Base-by-base conservation (phyloP, 2,888 invertebrate genomes). In the Dendrolimus houi region DNA sequence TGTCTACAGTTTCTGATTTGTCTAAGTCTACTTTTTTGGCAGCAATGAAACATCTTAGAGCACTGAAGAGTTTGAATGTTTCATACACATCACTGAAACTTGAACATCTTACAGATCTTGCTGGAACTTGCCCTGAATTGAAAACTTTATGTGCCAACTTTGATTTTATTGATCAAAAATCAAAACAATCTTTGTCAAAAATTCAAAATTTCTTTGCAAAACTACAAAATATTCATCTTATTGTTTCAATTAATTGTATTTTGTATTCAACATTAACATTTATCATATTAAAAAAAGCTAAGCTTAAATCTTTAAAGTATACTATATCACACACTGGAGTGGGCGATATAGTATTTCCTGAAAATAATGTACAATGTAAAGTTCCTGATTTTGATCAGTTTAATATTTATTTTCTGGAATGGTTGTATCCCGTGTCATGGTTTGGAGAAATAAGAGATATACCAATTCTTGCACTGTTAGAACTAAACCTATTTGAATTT, bases 71-170 rank as follows among this genome's bases (percentile, higher is more conserved):
- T 41, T 65, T 88, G 55, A 78, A 88, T 74, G 69, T 88, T 29
- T 75, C 85, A 2, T 86, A 77, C 56, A 88, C 88, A 53, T 74
- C 75, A 56, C 74, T 87, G 41, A 73, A 61, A 57, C 65, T 87
- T 13, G 41, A 66, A 52, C 84, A 88, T 72, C 75, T 87, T 55
- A 47, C 77, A 55, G 75, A 79, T 47, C 70, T 87, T 29, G 68
- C 77, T 62, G 63, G 71, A 55, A 57, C 61, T 8, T 87, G 87
- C 61, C 79, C 84, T 10, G 78, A 77, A 55, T 70, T 88, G 41
- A 81, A 74, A 64, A 75, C 81, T 62, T 64, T 87, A 17, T 67
- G 74, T 52, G 66, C 86, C 10, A 77, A 87, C 62, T 84, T 81
- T 67, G 59, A 64, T 54, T 79, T 83, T 65, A 68, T 69, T 29